Conservation (phyloP, 2,113 vertebrate genomes). For the Coturnix japonica region DNA sequence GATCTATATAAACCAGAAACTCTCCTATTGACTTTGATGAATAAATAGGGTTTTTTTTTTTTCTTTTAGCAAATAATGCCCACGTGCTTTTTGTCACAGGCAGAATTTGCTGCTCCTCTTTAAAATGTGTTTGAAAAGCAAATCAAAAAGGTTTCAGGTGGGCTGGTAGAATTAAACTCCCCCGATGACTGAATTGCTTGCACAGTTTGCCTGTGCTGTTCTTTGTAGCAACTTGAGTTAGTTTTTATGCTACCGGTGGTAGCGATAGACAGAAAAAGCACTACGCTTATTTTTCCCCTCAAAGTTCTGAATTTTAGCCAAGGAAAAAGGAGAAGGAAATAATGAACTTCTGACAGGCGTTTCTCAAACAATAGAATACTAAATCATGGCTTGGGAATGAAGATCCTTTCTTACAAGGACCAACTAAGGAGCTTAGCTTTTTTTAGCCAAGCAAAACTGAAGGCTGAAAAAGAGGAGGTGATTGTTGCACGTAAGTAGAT, state of each 20-base stretch:
- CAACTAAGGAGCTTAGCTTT: slow-evolving; percentile 55
- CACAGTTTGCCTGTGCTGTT: slow-evolving; percentile 23
- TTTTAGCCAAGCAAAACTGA: slow-evolving; percentile 23
- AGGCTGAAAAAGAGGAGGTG: slow-evolving; percentile 6
- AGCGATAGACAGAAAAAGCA: background rate
- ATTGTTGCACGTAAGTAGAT: slow-evolving; percentile 32
- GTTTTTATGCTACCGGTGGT: background rate
- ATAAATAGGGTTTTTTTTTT: background rate
- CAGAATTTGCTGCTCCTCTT: background rate
- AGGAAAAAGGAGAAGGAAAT: slow-evolving; percentile 1
- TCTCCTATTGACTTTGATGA: slow-evolving; percentile 19
- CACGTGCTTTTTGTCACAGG: background rate
- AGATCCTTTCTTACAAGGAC: slow-evolving; percentile 28
- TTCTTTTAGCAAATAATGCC: slow-evolving; percentile 1
- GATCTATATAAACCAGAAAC: background rate
- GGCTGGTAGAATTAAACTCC: slow-evolving; percentile 29
- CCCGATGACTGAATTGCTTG: background rate
- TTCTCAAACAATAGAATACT: slow-evolving; percentile 38
- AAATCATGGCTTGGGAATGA: slow-evolving; percentile 29
- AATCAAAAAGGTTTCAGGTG: slow-evolving; percentile 31
- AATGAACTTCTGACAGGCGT: slow-evolving; percentile 15
- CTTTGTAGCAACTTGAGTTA: background rate
- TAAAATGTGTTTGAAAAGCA: slow-evolving; percentile 28
- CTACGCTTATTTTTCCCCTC: background rate
- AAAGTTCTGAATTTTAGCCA: slow-evolving; percentile 43